phyloP scores from a whole-genome alignment of 2,113 vertebrate genomes.

The Tonatia bakeri region DNA sequence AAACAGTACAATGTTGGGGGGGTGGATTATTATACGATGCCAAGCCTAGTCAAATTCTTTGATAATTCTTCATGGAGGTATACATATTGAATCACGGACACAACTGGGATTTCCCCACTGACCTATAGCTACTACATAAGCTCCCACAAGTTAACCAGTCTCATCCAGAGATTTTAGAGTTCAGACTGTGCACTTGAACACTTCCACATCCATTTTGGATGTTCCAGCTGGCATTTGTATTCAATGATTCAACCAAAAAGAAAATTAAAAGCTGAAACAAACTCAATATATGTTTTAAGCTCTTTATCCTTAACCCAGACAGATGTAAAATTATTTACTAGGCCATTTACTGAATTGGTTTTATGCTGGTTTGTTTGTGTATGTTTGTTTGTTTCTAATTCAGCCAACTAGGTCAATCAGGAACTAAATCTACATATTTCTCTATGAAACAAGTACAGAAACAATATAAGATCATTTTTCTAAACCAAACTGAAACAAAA shows the following conservation, averaged over 20 bases:
- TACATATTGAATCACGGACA: not conserved
- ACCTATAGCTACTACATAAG: not conserved
- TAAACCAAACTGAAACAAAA: not conserved
- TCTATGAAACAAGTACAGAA: not conserved
- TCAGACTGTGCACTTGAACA: not conserved
- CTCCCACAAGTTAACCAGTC: not conserved
- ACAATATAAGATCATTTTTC: not conserved
- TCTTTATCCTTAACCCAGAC: slow-evolving; percentile 23
- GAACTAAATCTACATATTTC: slow-evolving; percentile 1
- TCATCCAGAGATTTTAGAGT: not conserved
- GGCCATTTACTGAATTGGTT: not conserved
- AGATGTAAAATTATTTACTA: slow-evolving; percentile 31
- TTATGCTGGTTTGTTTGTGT: slow-evolving; percentile 12
- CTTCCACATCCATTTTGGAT: not conserved
- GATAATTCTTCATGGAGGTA: not conserved
- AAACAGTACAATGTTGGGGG: not conserved
- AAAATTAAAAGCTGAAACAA: slow-evolving; percentile 54
- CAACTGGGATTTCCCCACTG: not conserved
- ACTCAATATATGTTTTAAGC: slow-evolving; percentile 36
- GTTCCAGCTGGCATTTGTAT: not conserved
- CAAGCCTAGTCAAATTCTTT: not conserved
- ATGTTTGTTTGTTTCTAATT: not conserved
- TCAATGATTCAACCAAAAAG: slow-evolving; percentile 28
- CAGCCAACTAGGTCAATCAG: not conserved
- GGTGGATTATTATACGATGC: not conserved